Percentiles rank a stretch among this genome's conserved stretches.
These are phyloP conservation scores for Empis stercorea DNA, from an alignment of 2,888 invertebrate genomes.

Conservation along the genomic window DNA sequence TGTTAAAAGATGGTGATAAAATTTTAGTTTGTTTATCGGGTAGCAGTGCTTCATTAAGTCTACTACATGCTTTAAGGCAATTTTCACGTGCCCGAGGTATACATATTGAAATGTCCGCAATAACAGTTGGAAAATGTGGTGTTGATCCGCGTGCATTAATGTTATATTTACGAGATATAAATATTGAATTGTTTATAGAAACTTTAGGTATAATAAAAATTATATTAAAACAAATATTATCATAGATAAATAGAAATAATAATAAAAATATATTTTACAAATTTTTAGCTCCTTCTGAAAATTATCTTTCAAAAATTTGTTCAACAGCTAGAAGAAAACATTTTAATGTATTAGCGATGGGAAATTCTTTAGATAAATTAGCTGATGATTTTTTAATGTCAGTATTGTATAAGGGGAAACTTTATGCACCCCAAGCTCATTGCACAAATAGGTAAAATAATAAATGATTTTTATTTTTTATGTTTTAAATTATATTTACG, in stretches of 20 bases:
- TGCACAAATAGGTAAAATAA: conserved; percentile 53
- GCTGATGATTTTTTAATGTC: conserved; percentile 72
- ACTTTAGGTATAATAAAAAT: conserved; percentile 40
- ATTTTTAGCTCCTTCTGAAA: conserved; percentile 41
- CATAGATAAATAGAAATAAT: background rate
- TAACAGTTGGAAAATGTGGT: conserved; percentile 55
- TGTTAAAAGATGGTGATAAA: conserved; percentile 71
- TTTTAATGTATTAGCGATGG: conserved; percentile 78
- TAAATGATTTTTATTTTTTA: background rate
- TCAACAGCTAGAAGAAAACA: conserved; percentile 59
- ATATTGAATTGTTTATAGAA: conserved; percentile 65
- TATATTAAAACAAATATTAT: background rate
- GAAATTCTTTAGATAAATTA: conserved; percentile 75
- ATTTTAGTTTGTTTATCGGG: conserved; percentile 77
- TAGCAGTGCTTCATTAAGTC: conserved; percentile 68
- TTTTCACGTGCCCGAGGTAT: conserved; percentile 67
- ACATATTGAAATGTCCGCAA: conserved; percentile 49
- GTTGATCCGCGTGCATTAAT: conserved; percentile 60
- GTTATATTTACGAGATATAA: conserved; percentile 58
- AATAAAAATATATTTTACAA: conserved; percentile 27
- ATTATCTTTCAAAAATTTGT: conserved; percentile 45
- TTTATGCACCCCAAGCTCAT: conserved; percentile 67
- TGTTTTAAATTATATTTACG: background rate
- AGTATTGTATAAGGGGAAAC: conserved; percentile 64
- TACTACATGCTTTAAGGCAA: conserved; percentile 72